Conservation (phyloP, 53 echinoderm and acorn worm species). For the Holothuria leucospilota region DNA sequence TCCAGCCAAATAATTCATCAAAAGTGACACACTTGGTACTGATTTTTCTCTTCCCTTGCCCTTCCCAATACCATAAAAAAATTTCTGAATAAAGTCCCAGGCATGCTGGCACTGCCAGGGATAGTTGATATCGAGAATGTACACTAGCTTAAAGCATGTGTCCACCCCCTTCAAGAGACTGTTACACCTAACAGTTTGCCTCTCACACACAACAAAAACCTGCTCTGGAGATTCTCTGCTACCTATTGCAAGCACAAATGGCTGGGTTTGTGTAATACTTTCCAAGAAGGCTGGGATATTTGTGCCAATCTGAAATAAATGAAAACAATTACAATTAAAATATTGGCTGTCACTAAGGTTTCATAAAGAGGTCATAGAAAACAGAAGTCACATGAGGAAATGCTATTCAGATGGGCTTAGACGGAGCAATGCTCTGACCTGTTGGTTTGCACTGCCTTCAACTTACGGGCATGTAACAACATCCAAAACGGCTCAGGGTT, state of each 20-base stretch:
- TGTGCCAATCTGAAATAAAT: slow-evolving; percentile 27
- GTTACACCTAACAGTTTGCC: slow-evolving; percentile 11
- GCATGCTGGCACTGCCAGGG: slow-evolving; percentile 31
- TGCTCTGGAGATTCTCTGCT: background rate
- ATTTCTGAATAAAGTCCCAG: background rate
- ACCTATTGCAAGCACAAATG: slow-evolving; percentile 19
- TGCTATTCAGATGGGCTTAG: too few relatives aligned
- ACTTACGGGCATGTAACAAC: too few relatives aligned
- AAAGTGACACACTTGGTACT: background rate
- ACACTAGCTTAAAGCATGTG: slow-evolving; percentile 14
- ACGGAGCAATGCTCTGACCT: too few relatives aligned
- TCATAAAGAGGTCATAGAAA: background rate
- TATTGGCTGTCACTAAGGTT: background rate
- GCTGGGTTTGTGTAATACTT: background rate
- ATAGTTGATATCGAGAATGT: slow-evolving; percentile 1
- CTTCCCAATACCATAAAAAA: slow-evolving; percentile 19
- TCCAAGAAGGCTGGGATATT: slow-evolving; percentile 19
- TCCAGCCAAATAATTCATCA: slow-evolving; percentile 1
- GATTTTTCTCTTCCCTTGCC: slow-evolving; percentile 1
- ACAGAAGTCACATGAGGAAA: too few relatives aligned
- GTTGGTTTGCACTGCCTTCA: too few relatives aligned
- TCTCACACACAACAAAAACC: slow-evolving; percentile 5
- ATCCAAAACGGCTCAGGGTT: too few relatives aligned
- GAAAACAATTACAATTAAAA: background rate
- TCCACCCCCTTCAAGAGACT: background rate